phyloP scores from a whole-genome alignment of 2,113 vertebrate genomes.

The Reinhardtius hippoglossoides region DNA sequence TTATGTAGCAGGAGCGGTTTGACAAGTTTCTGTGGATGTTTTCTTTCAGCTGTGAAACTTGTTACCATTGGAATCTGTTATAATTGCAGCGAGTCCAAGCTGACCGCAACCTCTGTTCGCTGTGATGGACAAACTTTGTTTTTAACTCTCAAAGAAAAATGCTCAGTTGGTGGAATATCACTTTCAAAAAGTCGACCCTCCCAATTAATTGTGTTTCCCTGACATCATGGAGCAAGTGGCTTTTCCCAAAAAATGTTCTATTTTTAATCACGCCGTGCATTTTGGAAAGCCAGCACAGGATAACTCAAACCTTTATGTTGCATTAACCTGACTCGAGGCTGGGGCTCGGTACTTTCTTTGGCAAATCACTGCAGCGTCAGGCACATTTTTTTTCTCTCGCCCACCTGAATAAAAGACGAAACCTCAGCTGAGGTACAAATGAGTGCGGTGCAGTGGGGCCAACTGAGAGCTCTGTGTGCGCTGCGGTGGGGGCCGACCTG shows the following conservation, averaged over 20 bases:
- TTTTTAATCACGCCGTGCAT: constrained; percentile 43
- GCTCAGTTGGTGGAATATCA: constrained; percentile 4
- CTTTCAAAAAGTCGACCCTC: not conserved
- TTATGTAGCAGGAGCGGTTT: constrained; percentile 21
- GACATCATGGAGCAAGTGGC: constrained; percentile 20
- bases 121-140: constrained; percentile 1
- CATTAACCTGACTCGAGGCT: constrained; percentile 60
- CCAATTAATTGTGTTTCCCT: constrained; percentile 13
- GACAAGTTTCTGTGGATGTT: constrained; percentile 26
- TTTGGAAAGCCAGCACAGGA: constrained; percentile 51
- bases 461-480: constrained; percentile 65
- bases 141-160: constrained; percentile 17
- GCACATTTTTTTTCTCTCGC: constrained; percentile 37
- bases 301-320: constrained; percentile 58
- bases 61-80: constrained; percentile 13
- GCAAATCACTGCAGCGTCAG: constrained; percentile 49
- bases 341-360: constrained; percentile 70
- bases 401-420: constrained; percentile 70
- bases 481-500: constrained; percentile 74
- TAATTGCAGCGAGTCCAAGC: constrained; percentile 7
- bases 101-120: not conserved
- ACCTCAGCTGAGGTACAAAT: constrained; percentile 80
- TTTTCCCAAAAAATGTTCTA: constrained; percentile 16
- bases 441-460: constrained; percentile 67
- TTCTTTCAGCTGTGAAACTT: constrained; percentile 18